Conservation (phyloP, 2,888 invertebrate genomes). For the Clunio marinus region DNA sequence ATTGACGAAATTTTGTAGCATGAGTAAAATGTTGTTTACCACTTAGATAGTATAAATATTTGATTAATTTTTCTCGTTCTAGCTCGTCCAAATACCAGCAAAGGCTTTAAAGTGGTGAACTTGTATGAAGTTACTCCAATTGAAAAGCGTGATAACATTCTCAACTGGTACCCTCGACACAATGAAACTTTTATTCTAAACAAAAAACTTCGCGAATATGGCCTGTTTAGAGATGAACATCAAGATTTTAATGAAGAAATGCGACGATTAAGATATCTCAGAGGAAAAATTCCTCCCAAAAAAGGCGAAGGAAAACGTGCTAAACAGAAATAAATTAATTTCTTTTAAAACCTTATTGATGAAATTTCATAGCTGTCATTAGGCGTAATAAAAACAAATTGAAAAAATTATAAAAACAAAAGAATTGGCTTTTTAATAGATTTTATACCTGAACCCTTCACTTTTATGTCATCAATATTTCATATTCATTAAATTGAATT, state of each 20-base stretch:
- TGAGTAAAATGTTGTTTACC: no score
- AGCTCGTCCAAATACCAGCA: constrained; percentile 65
- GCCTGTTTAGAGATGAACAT: constrained; percentile 82
- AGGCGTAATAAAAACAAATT: no score
- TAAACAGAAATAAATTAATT: constrained; percentile 46
- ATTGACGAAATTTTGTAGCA: not conserved
- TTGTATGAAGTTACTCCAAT: constrained; percentile 72
- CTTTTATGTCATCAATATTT: no score
- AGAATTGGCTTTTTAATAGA: no score
- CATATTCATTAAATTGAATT: no score
- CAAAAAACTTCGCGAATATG: constrained; percentile 67
- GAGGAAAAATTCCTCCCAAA: constrained; percentile 67
- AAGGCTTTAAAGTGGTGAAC: constrained; percentile 76
- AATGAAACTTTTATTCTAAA: constrained; percentile 70
- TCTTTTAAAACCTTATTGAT: no score
- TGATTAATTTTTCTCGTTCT: constrained; percentile 1
- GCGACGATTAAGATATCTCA: constrained; percentile 65
- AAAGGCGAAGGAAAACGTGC: constrained; percentile 53
- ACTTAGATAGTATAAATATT: no score
- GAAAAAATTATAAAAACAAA: no score
- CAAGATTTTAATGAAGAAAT: constrained; percentile 86
- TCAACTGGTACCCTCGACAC: constrained; percentile 83
- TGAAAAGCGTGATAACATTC: constrained; percentile 65
- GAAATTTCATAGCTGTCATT: no score
- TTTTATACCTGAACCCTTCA: no score